phyloP scores from a whole-genome alignment of 23 tunicate genomes.

The Aplidium turbinatum region DNA sequence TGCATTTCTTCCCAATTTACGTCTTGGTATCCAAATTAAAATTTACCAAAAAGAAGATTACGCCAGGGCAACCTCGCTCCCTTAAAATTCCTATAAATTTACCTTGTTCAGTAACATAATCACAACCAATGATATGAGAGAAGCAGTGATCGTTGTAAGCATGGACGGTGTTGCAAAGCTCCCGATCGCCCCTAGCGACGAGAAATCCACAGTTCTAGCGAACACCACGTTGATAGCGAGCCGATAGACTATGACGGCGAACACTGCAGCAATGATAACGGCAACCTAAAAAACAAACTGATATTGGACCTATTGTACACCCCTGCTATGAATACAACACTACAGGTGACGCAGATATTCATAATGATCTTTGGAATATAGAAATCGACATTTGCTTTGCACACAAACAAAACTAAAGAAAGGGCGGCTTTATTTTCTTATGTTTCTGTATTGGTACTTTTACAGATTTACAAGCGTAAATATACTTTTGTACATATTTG shows the following conservation, averaged over 20 bases:
- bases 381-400: too few relatives aligned
- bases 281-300: slow-evolving; percentile 49
- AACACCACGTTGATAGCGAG: slow-evolving; percentile 73
- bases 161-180: slow-evolving; percentile 86
- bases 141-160: slow-evolving; percentile 95
- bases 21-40: too few relatives aligned
- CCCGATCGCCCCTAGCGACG: slow-evolving; percentile 48
- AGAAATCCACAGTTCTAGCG: slow-evolving; percentile 58
- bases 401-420: too few relatives aligned
- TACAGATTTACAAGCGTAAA: too few relatives aligned
- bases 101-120: slow-evolving; percentile 88
- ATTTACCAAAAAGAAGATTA: background rate
- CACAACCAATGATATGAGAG: slow-evolving; percentile 78
- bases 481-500: too few relatives aligned
- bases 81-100: background rate
- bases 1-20: too few relatives aligned
- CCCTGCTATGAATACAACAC: too few relatives aligned
- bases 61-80: background rate
- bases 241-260: slow-evolving; percentile 89
- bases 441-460: too few relatives aligned
- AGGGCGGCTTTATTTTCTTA: too few relatives aligned
- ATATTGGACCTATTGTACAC: too few relatives aligned
- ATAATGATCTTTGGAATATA: too few relatives aligned
- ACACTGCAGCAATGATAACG: slow-evolving; percentile 88
- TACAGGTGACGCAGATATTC: too few relatives aligned